phyloP scores from a whole-genome alignment of 2,888 invertebrate genomes.

The Xanthorhoe spadicearia region DNA sequence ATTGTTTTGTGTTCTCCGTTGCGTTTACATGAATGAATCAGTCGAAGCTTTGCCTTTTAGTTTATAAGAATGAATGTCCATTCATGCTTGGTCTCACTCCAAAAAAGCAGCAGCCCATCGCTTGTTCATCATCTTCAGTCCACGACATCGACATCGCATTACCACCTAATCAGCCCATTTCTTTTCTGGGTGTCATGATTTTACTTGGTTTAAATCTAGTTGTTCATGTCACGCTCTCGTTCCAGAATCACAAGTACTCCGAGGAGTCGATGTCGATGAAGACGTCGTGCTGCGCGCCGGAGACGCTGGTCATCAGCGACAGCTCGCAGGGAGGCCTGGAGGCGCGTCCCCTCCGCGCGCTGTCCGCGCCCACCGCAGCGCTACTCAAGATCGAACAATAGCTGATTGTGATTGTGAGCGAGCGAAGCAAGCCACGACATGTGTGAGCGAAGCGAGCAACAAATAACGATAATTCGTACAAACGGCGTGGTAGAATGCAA shows the following conservation, averaged over 20 bases:
- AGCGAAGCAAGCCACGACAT: background rate
- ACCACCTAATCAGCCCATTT: too few relatives aligned
- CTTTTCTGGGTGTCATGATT: too few relatives aligned
- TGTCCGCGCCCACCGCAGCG: slow-evolving; percentile 16
- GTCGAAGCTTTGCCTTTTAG: too few relatives aligned
- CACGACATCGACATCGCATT: background rate
- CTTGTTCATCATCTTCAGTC: background rate
- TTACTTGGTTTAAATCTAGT: background rate
- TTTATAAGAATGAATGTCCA: too few relatives aligned
- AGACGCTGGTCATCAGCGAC: slow-evolving; percentile 71
- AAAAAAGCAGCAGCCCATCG: background rate
- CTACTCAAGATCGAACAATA: slow-evolving; percentile 11
- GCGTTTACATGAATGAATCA: background rate
- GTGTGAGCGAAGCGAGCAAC: background rate
- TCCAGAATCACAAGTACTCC: slow-evolving; percentile 74
- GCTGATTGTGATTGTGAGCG: background rate
- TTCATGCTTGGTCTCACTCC: background rate
- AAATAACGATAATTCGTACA: background rate
- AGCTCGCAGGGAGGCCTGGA: slow-evolving; percentile 70
- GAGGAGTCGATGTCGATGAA: slow-evolving; percentile 77
- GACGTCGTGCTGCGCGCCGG: slow-evolving; percentile 76
- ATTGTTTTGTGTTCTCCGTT: background rate
- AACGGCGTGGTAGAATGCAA: too few relatives aligned
- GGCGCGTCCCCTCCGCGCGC: slow-evolving; percentile 63
- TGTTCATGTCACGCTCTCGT: background rate